Evolutionary conservation across 1,140 invertebrate species (phyloP), one percentile per base, ranked within the genome.

Genomic region (Drosophila dunni): DNA sequence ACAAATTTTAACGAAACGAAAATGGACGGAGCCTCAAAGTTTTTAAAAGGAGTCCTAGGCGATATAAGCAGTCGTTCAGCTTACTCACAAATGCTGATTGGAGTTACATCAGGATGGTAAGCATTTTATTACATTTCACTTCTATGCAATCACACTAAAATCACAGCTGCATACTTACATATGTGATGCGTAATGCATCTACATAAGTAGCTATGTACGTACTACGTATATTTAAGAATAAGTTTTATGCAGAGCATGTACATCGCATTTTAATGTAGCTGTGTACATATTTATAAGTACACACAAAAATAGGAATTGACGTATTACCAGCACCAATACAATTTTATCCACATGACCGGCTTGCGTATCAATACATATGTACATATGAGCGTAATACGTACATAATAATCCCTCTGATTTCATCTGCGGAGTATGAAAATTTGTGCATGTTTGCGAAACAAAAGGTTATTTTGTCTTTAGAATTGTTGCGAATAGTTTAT

Each of bases 91-190:
- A 94, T 98, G 56, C 92, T 96, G 77, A 95, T 98, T 92, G 97
- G 98, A 68, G 96, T 95, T 70, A 94, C 95, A 33, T 96, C 97
- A 83, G 98, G 98, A 95, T 98, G 97, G 97, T 98, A 94, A 92
- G 92, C 70, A 70, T 60, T 13, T 15, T 36, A 42, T 42, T 42
- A 13, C 6, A 42, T 11, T 4, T n/a, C 0, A 1, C 40, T 42
- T 7, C 0, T 13, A 42, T 42, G 4, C 38, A 42, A 42, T 11
- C 11, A 42, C 10, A 42, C 17, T 53, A 15, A 17, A 4, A n/a
- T 7, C n/a, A 45, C 33, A 33, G 6, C 34, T 46, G 46, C 48
- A 38, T 40, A 11, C 9, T 17, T 44, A 11, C 9, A 10, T 44
- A 33, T 60, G 13, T 53, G 50, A 60, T 34, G 15, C 34, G 20